Percentiles rank a stretch among this genome's conserved stretches.
These are phyloP conservation scores for Cabera pusaria DNA, from an alignment of 2,888 invertebrate species.

Conservation along the genomic window DNA sequence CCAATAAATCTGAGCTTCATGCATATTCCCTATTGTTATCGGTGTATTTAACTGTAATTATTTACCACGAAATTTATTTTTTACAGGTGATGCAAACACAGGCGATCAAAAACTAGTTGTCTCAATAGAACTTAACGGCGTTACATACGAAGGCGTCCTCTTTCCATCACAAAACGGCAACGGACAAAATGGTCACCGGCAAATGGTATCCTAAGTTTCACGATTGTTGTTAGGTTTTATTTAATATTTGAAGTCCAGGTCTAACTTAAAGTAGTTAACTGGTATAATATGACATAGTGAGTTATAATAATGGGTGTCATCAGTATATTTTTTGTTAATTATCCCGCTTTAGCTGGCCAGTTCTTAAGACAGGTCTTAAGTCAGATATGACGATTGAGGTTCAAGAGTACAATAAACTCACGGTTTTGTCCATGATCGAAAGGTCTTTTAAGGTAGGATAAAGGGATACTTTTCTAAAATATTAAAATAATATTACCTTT, in stretches of 20 bases:
- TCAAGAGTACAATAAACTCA: slow-evolving; percentile 31
- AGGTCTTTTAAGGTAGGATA: slow-evolving; percentile 12
- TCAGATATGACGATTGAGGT: slow-evolving; percentile 23
- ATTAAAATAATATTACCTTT: slow-evolving; percentile 1
- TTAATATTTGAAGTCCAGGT: no score
- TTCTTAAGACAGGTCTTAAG: slow-evolving; percentile 11
- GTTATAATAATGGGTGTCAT: no score
- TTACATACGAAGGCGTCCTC: slow-evolving; percentile 97
- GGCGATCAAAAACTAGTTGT: slow-evolving; percentile 95
- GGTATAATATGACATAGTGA: slow-evolving; percentile 6
- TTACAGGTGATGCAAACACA: slow-evolving; percentile 90
- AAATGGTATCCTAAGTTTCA: slow-evolving; percentile 73
- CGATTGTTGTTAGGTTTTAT: slow-evolving; percentile 30
- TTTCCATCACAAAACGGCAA: slow-evolving; percentile 82
- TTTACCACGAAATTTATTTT: no score
- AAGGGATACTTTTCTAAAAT: slow-evolving; percentile 10
- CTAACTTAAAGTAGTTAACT: no score
- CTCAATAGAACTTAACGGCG: slow-evolving; percentile 97
- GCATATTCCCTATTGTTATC: no score
- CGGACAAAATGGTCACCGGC: slow-evolving; percentile 69
- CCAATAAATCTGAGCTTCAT: no score
- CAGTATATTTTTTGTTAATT: no score
- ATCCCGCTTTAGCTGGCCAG: no score
- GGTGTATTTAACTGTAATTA: no score
- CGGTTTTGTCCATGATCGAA: slow-evolving; percentile 41